These are phyloP conservation scores for Procavia capensis DNA, from an alignment of 2,113 vertebrate species.

Conservation along the genomic window DNA sequence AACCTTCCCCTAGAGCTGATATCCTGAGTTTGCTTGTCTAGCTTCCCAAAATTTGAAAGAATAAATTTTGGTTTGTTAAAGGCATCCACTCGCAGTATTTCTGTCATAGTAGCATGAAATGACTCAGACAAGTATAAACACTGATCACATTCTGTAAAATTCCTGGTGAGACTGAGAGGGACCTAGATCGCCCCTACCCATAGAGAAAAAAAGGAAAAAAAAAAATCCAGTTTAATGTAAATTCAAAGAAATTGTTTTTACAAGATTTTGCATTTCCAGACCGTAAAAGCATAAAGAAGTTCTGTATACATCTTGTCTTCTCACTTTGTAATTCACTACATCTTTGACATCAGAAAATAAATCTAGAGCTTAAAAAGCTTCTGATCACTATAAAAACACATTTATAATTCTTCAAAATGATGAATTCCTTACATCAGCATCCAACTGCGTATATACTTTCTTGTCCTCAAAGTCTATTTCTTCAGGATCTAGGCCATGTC, in stretches of 20 bases:
- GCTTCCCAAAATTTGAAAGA: too few species aligned
- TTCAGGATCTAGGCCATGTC: not conserved
- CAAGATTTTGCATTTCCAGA: not conserved
- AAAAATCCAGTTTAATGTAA: not conserved
- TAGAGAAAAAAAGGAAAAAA: not conserved
- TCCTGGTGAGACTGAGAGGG: not conserved
- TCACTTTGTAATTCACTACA: not conserved
- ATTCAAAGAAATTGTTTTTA: not conserved
- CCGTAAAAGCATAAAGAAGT: not conserved
- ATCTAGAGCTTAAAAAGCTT: not conserved
- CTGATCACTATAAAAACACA: not conserved
- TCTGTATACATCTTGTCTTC: not conserved
- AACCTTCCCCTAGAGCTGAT: too few species aligned
- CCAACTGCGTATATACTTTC: not conserved
- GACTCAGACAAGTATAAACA: not conserved
- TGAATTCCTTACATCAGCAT: not conserved
- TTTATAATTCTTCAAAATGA: constrained; percentile 17
- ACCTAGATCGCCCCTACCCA: not conserved
- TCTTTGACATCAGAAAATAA: not conserved
- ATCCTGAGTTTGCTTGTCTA: too few species aligned
- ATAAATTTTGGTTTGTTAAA: too few species aligned
- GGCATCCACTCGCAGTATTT: too few species aligned
- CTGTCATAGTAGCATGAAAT: too few species aligned
- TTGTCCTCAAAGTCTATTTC: not conserved
- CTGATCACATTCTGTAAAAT: not conserved